Conservation (phyloP, 1,140 invertebrate species). For the Cotesia chilonis region DNA sequence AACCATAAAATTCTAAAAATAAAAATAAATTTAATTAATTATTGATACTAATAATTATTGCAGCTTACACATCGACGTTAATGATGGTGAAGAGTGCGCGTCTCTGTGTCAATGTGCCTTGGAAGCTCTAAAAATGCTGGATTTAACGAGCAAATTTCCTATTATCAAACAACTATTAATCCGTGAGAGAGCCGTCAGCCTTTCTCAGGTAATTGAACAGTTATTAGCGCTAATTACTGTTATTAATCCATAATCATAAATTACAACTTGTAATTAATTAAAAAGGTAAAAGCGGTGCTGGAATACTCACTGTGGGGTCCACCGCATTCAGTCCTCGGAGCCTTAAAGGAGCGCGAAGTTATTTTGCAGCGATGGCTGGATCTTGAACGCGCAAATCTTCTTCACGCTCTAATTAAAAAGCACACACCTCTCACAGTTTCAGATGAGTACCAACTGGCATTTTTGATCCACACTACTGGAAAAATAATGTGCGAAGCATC, state of each 20-base stretch:
- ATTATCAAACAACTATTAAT: slow-evolving; percentile 75
- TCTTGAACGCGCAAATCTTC: slow-evolving; percentile 80
- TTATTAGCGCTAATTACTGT: not conserved
- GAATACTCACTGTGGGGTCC: slow-evolving; percentile 89
- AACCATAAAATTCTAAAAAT: no score
- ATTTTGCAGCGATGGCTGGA: slow-evolving; percentile 84
- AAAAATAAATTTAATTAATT: no score
- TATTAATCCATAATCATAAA: slow-evolving; percentile 11
- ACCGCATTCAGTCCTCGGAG: slow-evolving; percentile 74
- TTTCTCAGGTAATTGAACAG: slow-evolving; percentile 67
- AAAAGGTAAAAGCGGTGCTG: slow-evolving; percentile 75
- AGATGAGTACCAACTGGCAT: slow-evolving; percentile 82
- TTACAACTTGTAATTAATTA: not conserved
- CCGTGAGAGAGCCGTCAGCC: slow-evolving; percentile 76
- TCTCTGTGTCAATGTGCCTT: slow-evolving; percentile 82
- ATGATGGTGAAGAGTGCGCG: slow-evolving; percentile 69
- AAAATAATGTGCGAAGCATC: slow-evolving; percentile 83
- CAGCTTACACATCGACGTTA: slow-evolving; percentile 70
- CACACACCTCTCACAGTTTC: slow-evolving; percentile 77
- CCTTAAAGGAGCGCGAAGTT: slow-evolving; percentile 74
- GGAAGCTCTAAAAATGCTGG: slow-evolving; percentile 73
- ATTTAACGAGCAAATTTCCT: slow-evolving; percentile 71
- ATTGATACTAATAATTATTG: slow-evolving; percentile 42
- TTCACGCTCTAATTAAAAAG: slow-evolving; percentile 79
- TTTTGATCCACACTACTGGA: slow-evolving; percentile 81